phyloP scores from a whole-genome alignment of 2,113 vertebrate species.

The Jacana jacana region DNA sequence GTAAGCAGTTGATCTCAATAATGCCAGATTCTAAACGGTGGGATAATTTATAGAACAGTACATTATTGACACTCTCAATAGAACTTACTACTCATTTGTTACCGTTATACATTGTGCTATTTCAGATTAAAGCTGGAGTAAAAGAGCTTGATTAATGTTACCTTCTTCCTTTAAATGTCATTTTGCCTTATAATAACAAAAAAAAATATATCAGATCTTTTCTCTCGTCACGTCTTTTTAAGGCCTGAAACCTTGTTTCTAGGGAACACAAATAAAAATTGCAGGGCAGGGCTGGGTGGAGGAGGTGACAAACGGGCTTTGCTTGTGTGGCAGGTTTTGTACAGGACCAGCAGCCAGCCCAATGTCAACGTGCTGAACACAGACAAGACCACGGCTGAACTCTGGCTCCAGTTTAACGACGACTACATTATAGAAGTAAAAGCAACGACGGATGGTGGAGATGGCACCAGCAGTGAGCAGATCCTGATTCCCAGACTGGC shows the following conservation, averaged over 20 bases:
- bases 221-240: rapidly evolving
- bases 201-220: background rate
- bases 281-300: background rate
- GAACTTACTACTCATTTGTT: background rate
- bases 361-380: slow-evolving; percentile 76
- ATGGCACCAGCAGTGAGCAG: slow-evolving; percentile 87
- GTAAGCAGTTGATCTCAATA: background rate
- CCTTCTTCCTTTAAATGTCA: background rate
- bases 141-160: background rate
- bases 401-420: slow-evolving; percentile 80
- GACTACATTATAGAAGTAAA: slow-evolving; percentile 92
- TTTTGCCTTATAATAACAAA: background rate
- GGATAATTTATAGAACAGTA: background rate
- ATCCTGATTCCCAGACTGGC: slow-evolving; percentile 90
- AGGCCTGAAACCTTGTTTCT: background rate
- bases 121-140: background rate
- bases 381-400: slow-evolving; percentile 80
- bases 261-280: background rate
- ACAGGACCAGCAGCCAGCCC: slow-evolving; percentile 82
- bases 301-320: background rate
- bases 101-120: background rate
- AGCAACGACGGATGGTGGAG: slow-evolving; percentile 84
- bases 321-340: slow-evolving; percentile 78
- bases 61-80: background rate
- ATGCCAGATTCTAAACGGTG: background rate